These are phyloP conservation scores for Menidia beryllina DNA, from an alignment of 2,113 vertebrate species.

Conservation along the genomic window DNA sequence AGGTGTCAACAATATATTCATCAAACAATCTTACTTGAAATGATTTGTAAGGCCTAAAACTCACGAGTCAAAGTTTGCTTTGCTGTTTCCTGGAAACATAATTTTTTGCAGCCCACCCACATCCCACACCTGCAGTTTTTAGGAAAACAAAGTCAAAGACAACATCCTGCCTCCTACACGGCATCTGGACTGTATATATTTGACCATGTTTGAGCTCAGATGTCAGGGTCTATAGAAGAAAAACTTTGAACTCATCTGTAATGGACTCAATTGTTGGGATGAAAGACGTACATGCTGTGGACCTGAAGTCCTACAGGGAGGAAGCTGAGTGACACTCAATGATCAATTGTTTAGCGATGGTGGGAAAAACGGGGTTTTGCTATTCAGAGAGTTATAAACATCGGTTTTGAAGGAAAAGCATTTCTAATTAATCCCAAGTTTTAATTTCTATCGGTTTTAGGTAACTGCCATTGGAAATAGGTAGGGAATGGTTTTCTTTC, in stretches of 20 bases:
- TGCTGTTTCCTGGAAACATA: neutral
- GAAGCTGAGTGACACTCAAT: slow-evolving; percentile 29
- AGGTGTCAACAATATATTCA: slow-evolving; percentile 63
- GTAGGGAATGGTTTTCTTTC: slow-evolving; percentile 7
- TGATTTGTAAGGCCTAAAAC: neutral
- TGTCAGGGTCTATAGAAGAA: slow-evolving; percentile 79
- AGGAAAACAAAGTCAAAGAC: slow-evolving; percentile 9
- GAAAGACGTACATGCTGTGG: slow-evolving; percentile 72
- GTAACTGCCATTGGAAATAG: neutral
- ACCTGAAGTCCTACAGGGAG: slow-evolving; percentile 79
- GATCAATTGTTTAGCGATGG: neutral
- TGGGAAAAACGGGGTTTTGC: neutral
- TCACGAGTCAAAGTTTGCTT: neutral
- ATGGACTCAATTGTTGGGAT: slow-evolving; percentile 63
- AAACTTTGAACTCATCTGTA: slow-evolving; percentile 70
- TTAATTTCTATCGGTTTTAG: neutral
- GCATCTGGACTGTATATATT: slow-evolving; percentile 1
- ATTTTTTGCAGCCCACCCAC: neutral
- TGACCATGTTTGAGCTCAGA: slow-evolving; percentile 63
- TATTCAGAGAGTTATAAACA: neutral
- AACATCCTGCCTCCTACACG: slow-evolving; percentile 10
- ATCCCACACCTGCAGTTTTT: slow-evolving; percentile 7
- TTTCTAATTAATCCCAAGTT: neutral
- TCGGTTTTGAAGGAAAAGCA: neutral
- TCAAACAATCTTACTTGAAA: neutral